phyloP scores from a whole-genome alignment of 53 echinoderm and acorn worm species.

The Patiria pectinifera region DNA sequence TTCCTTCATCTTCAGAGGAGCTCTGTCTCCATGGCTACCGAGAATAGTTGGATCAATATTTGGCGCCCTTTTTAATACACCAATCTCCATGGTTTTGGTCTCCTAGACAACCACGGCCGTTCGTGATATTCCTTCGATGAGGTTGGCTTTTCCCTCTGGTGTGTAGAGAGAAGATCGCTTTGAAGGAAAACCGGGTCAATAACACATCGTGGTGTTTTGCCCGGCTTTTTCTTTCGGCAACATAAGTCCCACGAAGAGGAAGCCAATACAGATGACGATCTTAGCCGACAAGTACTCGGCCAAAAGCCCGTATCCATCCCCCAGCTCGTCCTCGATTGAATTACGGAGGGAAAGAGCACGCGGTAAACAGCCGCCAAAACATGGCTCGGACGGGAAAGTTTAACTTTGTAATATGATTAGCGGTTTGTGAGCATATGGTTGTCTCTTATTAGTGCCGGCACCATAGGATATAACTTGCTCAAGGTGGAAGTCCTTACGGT shows the following conservation, averaged over 20 bases:
- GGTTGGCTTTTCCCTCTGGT: not conserved
- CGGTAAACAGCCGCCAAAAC: not conserved
- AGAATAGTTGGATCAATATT: not conserved
- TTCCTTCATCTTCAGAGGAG: not conserved
- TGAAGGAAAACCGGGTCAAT: not conserved
- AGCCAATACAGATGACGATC: not conserved
- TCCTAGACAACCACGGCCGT: not conserved
- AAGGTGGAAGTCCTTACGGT: not conserved
- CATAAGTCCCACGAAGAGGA: not conserved
- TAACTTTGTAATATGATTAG: not conserved
- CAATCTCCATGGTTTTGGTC: not conserved
- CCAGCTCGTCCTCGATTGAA: not conserved
- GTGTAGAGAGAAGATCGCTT: not conserved
- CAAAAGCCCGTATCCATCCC: too few species aligned
- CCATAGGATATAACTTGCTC: not conserved
- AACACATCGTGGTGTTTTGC: not conserved
- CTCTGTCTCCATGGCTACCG: not conserved
- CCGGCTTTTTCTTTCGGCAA: not conserved
- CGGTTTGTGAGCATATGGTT: not conserved
- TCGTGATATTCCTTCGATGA: not conserved
- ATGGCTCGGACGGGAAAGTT: not conserved
- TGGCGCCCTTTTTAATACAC: not conserved
- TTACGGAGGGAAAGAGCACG: not conserved
- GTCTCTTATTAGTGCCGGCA: not conserved
- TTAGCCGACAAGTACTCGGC: too few species aligned